These are phyloP conservation scores for Cygnus olor DNA, from an alignment of 2,797 vertebrate genomes.

Conservation along the genomic window DNA sequence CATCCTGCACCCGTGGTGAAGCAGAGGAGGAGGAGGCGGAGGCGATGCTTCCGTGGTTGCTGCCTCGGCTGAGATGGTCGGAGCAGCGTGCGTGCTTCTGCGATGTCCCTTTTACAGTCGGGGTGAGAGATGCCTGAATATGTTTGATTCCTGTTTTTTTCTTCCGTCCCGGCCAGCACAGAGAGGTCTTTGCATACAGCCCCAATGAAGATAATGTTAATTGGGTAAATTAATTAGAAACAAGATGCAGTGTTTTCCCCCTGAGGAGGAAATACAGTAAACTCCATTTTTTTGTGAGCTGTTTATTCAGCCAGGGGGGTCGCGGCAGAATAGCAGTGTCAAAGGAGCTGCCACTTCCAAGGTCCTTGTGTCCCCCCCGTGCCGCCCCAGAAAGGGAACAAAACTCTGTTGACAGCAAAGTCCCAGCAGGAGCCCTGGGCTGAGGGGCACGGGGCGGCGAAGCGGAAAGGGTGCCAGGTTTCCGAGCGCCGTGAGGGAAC, in stretches of 20 bases:
- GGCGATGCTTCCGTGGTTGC: accelerated
- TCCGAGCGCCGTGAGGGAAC: constrained; percentile 46
- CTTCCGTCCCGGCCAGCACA: neutral
- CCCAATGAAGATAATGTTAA: constrained; percentile 48
- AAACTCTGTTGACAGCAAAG: constrained; percentile 69
- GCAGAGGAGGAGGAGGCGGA: accelerated
- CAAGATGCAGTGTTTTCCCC: constrained; percentile 59
- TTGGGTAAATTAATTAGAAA: constrained; percentile 65
- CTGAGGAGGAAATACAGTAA: constrained; percentile 60
- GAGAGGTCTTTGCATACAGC: constrained; percentile 30
- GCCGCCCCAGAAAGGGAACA: constrained; percentile 46
- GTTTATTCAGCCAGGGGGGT: constrained; percentile 59
- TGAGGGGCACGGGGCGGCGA: constrained; percentile 12
- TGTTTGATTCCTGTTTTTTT: constrained; percentile 11
- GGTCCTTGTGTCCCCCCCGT: constrained; percentile 55
- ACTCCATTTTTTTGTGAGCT: constrained; percentile 42
- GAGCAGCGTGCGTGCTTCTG: accelerated
- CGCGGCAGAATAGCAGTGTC: constrained; percentile 49
- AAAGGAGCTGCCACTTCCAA: constrained; percentile 63
- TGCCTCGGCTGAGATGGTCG: neutral
- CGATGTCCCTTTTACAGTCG: constrained; percentile 14
- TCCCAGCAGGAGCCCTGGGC: constrained; percentile 56
- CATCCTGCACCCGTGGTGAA: neutral
- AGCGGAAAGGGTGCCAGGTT: constrained; percentile 63
- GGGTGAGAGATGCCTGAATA: neutral